Percentiles rank a stretch among this genome's conserved stretches.
Conservation (phyloP, 2,888 invertebrate genomes). For the Eudasyphora cyanicolor region DNA sequence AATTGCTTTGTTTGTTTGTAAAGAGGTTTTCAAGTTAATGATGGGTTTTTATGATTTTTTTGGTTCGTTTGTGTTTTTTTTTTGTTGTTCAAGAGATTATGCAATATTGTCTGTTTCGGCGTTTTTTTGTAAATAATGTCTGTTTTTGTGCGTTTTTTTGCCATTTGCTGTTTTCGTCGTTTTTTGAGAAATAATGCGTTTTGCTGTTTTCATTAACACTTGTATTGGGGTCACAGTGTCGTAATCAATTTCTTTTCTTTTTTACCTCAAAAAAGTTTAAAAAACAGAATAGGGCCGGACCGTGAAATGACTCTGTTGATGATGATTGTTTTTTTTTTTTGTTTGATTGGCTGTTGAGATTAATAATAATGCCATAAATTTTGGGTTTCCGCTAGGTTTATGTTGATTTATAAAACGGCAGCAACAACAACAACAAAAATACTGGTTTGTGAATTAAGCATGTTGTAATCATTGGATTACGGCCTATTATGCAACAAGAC, state of each 20-base stretch:
- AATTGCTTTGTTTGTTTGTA: slow-evolving; percentile 33
- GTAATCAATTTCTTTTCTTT: slow-evolving; percentile 48
- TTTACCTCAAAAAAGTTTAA: background rate
- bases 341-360: slow-evolving; percentile 28
- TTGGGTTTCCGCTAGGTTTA: background rate
- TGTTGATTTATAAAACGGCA: too few species aligned
- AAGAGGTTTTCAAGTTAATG: slow-evolving; percentile 38
- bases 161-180: too few species aligned
- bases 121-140: background rate
- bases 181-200: slow-evolving; percentile 22
- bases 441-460: background rate
- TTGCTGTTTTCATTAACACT: slow-evolving; percentile 58
- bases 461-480: background rate
- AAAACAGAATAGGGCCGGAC: slow-evolving; percentile 31
- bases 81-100: slow-evolving; percentile 47
- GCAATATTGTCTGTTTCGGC: slow-evolving; percentile 49
- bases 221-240: slow-evolving; percentile 61
- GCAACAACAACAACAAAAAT: background rate
- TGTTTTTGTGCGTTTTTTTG: background rate
- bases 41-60: slow-evolving; percentile 2
- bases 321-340: background rate
- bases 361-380: slow-evolving; percentile 19
- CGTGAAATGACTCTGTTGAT: background rate
- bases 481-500: background rate
- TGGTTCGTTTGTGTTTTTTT: background rate